phyloP scores from a whole-genome alignment of 2,888 invertebrate species.

The Orthonevra nobilis region DNA sequence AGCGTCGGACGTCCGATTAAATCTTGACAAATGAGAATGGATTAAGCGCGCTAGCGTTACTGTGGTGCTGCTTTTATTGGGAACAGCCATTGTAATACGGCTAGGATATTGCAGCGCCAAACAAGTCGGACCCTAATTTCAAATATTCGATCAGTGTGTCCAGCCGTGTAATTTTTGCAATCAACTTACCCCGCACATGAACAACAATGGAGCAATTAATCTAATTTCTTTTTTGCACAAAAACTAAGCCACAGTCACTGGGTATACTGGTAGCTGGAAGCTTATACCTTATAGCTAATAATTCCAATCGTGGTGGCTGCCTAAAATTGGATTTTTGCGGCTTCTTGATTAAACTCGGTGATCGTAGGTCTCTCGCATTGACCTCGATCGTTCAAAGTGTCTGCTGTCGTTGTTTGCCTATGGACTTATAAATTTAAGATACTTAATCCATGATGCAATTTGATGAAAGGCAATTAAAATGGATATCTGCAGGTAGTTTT shows the following conservation, averaged over 20 bases:
- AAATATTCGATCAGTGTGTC: conserved; percentile 32
- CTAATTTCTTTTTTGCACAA: conserved; percentile 38
- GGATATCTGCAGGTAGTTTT: conserved; percentile 2
- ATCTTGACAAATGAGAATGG: conserved; percentile 67
- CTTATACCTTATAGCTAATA: too few relatives aligned
- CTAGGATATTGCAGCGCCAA: conserved; percentile 27
- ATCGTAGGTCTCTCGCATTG: conserved; percentile 52
- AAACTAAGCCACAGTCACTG: too few relatives aligned
- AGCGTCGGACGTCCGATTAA: conserved; percentile 56
- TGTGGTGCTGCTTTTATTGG: too few relatives aligned
- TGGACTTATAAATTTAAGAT: conserved; percentile 29
- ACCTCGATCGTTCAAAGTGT: conserved; percentile 53
- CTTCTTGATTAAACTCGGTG: conserved; percentile 53
- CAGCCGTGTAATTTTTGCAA: conserved; percentile 47
- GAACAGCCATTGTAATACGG: conserved; percentile 32
- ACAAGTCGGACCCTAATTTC: conserved; percentile 39
- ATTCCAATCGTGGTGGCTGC: conserved; percentile 7
- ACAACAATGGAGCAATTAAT: conserved; percentile 66
- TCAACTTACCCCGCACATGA: conserved; percentile 2
- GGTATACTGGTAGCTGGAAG: background rate
- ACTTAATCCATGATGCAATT: conserved; percentile 27
- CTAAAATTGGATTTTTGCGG: conserved; percentile 57
- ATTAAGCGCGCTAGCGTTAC: too few relatives aligned
- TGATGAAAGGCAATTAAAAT: conserved; percentile 58
- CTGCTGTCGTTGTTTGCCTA: conserved; percentile 22